A percentile compares a stretch with the other conserved stretches of the same genome.
Evolutionary conservation across 2,888 invertebrate genomes (phyloP).

Genomic region (Pantelozetes paolii): DNA sequence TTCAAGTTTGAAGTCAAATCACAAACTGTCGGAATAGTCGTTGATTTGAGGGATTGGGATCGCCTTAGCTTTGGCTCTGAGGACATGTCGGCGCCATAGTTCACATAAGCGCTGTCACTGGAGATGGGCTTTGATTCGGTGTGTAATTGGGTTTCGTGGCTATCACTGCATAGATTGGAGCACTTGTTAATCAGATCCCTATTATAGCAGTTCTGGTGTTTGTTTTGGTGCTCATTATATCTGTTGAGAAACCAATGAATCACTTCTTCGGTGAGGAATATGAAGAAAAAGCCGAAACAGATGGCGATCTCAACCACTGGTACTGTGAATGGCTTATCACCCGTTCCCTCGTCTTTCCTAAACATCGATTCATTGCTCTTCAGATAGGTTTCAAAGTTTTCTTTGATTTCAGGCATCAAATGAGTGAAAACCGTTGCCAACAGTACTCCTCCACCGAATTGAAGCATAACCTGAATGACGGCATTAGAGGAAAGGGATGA

Average conservation of each 20-base stretch:
- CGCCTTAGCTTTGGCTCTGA: neutral
- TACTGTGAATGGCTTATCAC: constrained; percentile 53
- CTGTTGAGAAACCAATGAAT: constrained; percentile 44
- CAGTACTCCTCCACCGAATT: constrained; percentile 75
- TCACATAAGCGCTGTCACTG: constrained; percentile 16
- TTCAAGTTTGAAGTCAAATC: neutral
- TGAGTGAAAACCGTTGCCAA: constrained; percentile 75
- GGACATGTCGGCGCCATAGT: constrained; percentile 21
- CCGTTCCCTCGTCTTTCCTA: neutral
- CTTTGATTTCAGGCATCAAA: constrained; percentile 70
- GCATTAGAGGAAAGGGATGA: constrained; percentile 5
- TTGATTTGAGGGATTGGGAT: neutral
- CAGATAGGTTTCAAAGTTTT: constrained; percentile 59
- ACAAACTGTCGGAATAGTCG: constrained; percentile 2
- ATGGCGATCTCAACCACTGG: constrained; percentile 67
- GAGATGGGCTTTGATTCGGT: constrained; percentile 2
- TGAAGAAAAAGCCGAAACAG: constrained; percentile 69
- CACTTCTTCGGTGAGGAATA: constrained; percentile 71
- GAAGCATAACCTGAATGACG: constrained; percentile 6
- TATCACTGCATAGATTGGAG: constrained; percentile 4
- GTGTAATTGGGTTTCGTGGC: neutral
- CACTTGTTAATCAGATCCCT: constrained; percentile 4
- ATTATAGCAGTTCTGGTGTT: constrained; percentile 23
- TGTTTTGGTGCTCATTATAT: constrained; percentile 20
- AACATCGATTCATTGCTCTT: constrained; percentile 15